Evolutionary conservation across 2,797 vertebrate species (phyloP).

Genomic region (Falco peregrinus): DNA sequence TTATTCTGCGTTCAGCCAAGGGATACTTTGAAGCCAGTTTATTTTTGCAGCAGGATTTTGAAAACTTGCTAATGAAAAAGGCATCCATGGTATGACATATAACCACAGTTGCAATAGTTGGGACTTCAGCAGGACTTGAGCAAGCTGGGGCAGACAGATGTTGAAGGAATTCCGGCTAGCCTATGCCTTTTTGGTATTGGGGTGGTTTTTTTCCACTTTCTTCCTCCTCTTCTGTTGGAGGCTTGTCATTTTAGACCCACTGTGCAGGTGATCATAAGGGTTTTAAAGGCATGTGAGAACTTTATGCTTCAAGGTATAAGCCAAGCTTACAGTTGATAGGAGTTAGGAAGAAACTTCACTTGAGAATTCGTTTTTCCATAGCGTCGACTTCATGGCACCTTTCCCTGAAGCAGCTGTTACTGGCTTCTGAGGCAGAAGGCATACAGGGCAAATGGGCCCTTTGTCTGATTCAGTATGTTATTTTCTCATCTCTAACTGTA

Average conservation of each 20-base stretch:
- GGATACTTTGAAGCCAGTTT: not conserved
- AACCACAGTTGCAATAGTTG: not conserved
- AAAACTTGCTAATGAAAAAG: slow-evolving; percentile 29
- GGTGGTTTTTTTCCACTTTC: not conserved
- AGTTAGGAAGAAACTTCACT: not conserved
- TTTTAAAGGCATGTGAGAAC: not conserved
- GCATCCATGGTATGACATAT: not conserved
- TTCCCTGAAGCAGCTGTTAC: not conserved
- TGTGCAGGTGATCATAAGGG: not conserved
- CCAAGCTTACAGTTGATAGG: not conserved
- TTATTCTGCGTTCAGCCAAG: not conserved
- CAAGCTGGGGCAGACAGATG: not conserved
- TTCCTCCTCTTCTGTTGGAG: not conserved
- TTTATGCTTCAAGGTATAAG: not conserved
- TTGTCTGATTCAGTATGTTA: not conserved
- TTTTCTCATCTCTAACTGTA: not conserved
- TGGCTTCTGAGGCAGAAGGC: not conserved
- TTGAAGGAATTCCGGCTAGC: not conserved
- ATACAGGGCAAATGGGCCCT: not conserved
- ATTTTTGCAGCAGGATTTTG: slow-evolving; percentile 36
- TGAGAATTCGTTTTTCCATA: not conserved
- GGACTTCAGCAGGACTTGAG: not conserved
- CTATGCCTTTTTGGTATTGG: not conserved
- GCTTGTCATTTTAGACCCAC: not conserved
- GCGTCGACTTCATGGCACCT: not conserved